Evolutionary conservation across 1,140 invertebrate genomes (phyloP).

Genomic region (Diachasmimorpha longicaudata): DNA sequence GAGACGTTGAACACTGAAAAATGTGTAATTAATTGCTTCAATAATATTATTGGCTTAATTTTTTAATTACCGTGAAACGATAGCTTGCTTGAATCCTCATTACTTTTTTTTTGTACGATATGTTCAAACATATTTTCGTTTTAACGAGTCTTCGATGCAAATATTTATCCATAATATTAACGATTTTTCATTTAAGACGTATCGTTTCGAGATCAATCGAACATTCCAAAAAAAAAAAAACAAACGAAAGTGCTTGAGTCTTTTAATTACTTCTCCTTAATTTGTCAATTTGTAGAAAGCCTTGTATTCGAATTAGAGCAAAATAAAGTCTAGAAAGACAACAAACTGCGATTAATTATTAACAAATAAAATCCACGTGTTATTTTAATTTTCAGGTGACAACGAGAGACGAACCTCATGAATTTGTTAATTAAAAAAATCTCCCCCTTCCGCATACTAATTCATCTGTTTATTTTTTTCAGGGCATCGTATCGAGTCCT

Average conservation of each 20-base stretch:
- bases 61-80: slow-evolving; percentile 33
- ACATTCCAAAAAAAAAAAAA: slow-evolving; percentile 54
- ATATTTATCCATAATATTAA: slow-evolving; percentile 26
- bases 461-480: slow-evolving; percentile 25
- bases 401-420: too few relatives aligned
- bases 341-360: slow-evolving; percentile 30
- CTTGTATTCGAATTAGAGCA: slow-evolving; percentile 63
- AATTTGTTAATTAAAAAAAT: neutral
- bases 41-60: slow-evolving; percentile 35
- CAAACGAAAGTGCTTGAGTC: slow-evolving; percentile 43
- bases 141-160: slow-evolving; percentile 18
- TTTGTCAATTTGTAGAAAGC: slow-evolving; percentile 58
- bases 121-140: slow-evolving; percentile 25
- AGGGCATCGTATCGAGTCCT: slow-evolving; percentile 9
- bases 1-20: neutral
- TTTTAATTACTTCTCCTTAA: slow-evolving; percentile 48
- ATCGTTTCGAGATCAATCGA: slow-evolving; percentile 43
- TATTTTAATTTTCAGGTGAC: neutral
- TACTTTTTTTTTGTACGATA: slow-evolving; percentile 11
- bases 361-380: neutral
- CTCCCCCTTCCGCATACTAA: slow-evolving; percentile 30
- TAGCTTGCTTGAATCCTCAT: slow-evolving; percentile 34
- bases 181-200: slow-evolving; percentile 34
- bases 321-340: slow-evolving; percentile 65
- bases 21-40: slow-evolving; percentile 20